Evolutionary conservation across 2,888 invertebrate genomes (phyloP).

Genomic region (Cyaniris semiargus): DNA sequence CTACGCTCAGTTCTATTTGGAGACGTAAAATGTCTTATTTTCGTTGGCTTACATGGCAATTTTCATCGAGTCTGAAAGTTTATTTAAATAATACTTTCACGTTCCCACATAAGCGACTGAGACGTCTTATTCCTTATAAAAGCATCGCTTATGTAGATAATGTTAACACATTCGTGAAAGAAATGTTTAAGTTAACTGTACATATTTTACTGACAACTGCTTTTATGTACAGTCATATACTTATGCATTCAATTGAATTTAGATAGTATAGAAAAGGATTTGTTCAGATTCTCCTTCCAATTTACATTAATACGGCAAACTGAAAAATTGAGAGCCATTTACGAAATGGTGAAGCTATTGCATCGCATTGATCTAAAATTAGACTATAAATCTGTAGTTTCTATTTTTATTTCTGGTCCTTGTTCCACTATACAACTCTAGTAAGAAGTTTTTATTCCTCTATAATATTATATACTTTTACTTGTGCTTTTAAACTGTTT

Average conservation of each 20-base stretch:
- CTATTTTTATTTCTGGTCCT: too few species aligned
- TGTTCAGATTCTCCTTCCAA: background rate
- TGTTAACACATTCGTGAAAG: background rate
- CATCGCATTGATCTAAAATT: background rate
- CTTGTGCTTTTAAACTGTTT: too few species aligned
- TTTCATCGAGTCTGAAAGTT: background rate
- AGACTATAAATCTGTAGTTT: too few species aligned
- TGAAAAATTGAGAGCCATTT: background rate
- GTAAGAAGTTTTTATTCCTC: too few species aligned
- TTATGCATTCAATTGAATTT: background rate
- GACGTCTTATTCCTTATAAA: slow-evolving; percentile 2
- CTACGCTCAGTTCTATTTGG: background rate
- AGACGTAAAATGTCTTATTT: slow-evolving; percentile 6
- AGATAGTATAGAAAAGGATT: background rate
- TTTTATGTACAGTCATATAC: background rate
- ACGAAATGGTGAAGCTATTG: background rate
- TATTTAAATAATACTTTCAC: slow-evolving; percentile 22
- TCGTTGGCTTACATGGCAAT: slow-evolving; percentile 16
- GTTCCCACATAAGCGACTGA: background rate
- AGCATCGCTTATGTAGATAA: background rate
- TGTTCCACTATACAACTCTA: too few species aligned
- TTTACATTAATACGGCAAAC: background rate
- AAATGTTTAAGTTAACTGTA: background rate
- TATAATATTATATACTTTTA: too few species aligned
- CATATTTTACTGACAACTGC: background rate